Base-by-base conservation (phyloP, 2,797 vertebrate genomes). In the Lemur catta region DNA sequence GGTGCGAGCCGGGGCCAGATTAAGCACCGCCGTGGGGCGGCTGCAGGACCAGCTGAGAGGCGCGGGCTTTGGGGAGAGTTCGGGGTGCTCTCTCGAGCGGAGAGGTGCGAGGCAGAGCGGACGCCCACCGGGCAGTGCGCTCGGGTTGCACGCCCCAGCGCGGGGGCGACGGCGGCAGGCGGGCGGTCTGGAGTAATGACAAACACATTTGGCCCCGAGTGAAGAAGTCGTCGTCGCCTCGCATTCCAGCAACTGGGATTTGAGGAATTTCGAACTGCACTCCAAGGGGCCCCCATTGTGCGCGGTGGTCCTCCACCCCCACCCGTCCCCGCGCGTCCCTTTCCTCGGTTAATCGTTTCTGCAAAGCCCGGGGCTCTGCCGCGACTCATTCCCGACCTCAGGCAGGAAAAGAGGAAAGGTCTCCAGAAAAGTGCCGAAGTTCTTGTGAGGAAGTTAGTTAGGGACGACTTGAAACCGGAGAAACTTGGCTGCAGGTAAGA, bases 141-240 rank as follows among this genome's bases (percentile, higher is more conserved):
- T 71, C 9, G 57, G 88, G 79, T 86, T 61, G 97, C 24, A 88
- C 90, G 33, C 78, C 78, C 61, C 17, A 59, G 84, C 69, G 89
- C 92, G 82, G 88, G 85, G 88, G 97, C 93, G 97, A 71, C 84
- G 84, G 96, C 72, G 79, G 96, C 38, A 38, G 38, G 95, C 94
- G 87, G 96, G 94, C 87, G 72, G 89, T 96, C 97, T 91, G 97
- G 97, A 97, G 95, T 99, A 99, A 99, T 99, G 98, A 98, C 98
- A 99, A 99, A 99, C 99, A 99, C 98, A 99, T 99, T 99, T 99
- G 98, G 98, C 96, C 98, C 90, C 92, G 96, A 97, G 97, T 98
- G 97, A 89, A 98, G 98, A 96, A 97, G 97, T 97, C 98, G 93
- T 90, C 97, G 98, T 96, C 93, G 98, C 96, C 88, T 97, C 89